A percentile compares a stretch with the other conserved stretches of the same genome.
phyloP scores from a whole-genome alignment of 2,888 invertebrate species.

The Phorcus lineatus region DNA sequence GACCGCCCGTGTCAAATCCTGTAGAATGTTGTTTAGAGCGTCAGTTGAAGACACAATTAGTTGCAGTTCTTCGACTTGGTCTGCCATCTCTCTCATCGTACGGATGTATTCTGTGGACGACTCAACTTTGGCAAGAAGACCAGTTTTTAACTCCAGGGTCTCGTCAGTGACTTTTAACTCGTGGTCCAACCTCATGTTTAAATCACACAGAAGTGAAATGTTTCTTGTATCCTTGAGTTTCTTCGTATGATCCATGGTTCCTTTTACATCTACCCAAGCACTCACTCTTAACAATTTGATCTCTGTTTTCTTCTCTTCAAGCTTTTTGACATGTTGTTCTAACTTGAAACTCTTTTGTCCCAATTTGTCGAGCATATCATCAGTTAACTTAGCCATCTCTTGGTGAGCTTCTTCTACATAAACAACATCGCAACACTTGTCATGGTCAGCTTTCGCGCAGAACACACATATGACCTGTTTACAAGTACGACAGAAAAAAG shows the following conservation, averaged over 20 bases:
- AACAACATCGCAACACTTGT: neutral
- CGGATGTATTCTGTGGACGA: neutral
- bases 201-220: neutral
- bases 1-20: too few species aligned
- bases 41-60: neutral
- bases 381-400: neutral
- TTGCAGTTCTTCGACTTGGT: neutral
- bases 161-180: neutral
- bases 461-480: neutral
- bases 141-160: neutral
- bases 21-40: neutral
- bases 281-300: neutral
- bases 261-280: neutral
- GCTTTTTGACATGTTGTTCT: neutral
- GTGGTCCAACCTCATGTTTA: neutral
- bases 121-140: neutral
- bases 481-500: neutral
- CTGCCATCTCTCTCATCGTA: neutral
- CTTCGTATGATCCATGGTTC: neutral
- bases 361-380: neutral
- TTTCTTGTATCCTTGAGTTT: neutral
- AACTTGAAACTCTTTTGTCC: neutral
- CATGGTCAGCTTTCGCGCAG: neutral
- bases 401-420: neutral
- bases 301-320: neutral